phyloP scores from a whole-genome alignment of 1,140 invertebrate genomes.

The Physella acuta region DNA sequence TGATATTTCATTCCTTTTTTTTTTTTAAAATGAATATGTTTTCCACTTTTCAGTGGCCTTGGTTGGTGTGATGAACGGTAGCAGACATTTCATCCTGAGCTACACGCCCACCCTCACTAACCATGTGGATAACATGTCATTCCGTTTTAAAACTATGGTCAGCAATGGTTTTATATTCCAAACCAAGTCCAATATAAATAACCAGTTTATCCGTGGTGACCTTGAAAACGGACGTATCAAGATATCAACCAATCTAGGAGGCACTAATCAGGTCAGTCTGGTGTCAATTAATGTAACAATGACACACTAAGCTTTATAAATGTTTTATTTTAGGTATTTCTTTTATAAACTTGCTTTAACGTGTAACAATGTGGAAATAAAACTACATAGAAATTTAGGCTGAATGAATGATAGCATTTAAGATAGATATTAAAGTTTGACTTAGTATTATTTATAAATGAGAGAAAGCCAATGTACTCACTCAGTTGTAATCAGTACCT shows the following conservation, averaged over 20 bases:
- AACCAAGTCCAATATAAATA: slow-evolving; percentile 33
- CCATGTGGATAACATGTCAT: slow-evolving; percentile 50
- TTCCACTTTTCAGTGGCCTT: slow-evolving; percentile 41
- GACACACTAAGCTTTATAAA: background rate
- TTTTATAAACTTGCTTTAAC: too few relatives aligned
- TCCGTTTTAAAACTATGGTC: slow-evolving; percentile 47
- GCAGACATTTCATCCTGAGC: slow-evolving; percentile 20
- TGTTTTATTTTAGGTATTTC: background rate
- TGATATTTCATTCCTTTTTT: background rate
- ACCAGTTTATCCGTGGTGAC: slow-evolving; percentile 37
- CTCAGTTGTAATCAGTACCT: too few relatives aligned
- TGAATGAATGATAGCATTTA: too few relatives aligned
- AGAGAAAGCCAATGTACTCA: too few relatives aligned
- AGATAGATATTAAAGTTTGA: too few relatives aligned
- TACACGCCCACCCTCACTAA: slow-evolving; percentile 27
- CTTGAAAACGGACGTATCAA: slow-evolving; percentile 44
- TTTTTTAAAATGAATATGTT: too few relatives aligned
- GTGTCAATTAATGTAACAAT: background rate
- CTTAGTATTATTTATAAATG: too few relatives aligned
- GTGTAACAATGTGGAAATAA: too few relatives aligned
- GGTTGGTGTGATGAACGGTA: slow-evolving; percentile 43
- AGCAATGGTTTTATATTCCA: slow-evolving; percentile 45
- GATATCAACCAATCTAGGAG: slow-evolving; percentile 44
- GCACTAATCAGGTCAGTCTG: slow-evolving; percentile 38
- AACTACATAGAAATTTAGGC: too few relatives aligned